Percentiles rank a stretch among this genome's conserved stretches.
Conservation (phyloP, 1,140 invertebrate genomes). For the Tyrophagus putrescentiae region DNA sequence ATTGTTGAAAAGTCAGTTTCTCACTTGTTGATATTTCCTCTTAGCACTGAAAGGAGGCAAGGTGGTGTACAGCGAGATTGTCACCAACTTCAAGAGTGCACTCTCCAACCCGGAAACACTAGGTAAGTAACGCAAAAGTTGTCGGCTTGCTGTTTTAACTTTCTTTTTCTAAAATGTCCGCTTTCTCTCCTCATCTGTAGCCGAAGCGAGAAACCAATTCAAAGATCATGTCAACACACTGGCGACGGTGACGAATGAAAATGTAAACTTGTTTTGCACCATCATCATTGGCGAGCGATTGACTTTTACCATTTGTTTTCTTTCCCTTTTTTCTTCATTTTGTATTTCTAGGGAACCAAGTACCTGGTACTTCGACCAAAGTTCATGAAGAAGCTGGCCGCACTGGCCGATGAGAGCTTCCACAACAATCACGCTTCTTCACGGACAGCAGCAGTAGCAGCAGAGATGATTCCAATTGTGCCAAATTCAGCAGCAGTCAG, state of each 20-base stretch:
- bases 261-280: slow-evolving; percentile 24
- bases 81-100: slow-evolving; percentile 70
- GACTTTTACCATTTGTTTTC: background rate
- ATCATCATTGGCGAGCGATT: background rate
- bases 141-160: no score
- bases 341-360: slow-evolving; percentile 48
- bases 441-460: no score
- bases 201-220: slow-evolving; percentile 54
- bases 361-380: slow-evolving; percentile 53
- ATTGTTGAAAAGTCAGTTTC: no score
- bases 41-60: slow-evolving; percentile 61
- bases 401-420: slow-evolving; percentile 13
- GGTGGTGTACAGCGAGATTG: slow-evolving; percentile 69
- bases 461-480: no score
- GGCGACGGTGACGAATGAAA: slow-evolving; percentile 53
- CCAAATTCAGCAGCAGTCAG: slow-evolving; percentile 7
- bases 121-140: slow-evolving; percentile 44
- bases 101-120: slow-evolving; percentile 55
- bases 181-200: slow-evolving; percentile 18
- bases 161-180: background rate
- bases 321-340: background rate
- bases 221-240: slow-evolving; percentile 78
- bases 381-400: slow-evolving; percentile 21
- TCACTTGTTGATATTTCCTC: no score
- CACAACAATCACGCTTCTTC: no score